Evolutionary conservation across 2,888 invertebrate genomes (phyloP), one percentile per base, ranked within the genome.

Genomic region (Dusona sp.): DNA sequence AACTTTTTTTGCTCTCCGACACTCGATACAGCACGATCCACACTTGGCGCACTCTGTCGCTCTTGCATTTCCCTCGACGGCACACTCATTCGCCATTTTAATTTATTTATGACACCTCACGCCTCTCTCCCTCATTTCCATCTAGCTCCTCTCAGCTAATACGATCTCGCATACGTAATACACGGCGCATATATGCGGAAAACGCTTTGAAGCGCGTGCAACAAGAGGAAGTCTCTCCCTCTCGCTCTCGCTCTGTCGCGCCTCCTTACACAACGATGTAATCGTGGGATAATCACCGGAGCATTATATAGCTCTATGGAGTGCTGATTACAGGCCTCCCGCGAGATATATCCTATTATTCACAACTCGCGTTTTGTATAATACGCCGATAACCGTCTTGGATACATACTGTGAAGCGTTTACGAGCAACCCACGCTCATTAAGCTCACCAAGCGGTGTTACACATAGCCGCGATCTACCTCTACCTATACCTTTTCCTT

Each of bases 231-330:
- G 84, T 79, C 65, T 42, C 89, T 90, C 91, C 91, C 90, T 48
- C 7, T 61, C 61, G 22, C 57, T 25, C 57, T 57, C 57, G 2
- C 25, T 61, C 61, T 61, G 61, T 92, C 92, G 90, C 90, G 91
- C 90, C 90, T 89, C 90, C 90, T 92, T 92, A 90, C 91, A 89
- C 90, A 91, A 91, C 91, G 89, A 84, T 91, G 90, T 92, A 93
- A 93, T 92, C 91, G 91, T 88, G 82, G 90, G 90, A 90, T 92
- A 91, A 92, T 91, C 90, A 85, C 77, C 84, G 87, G 64, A 73
- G 84, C 77, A 79, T 86, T 86, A 74, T 74, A 74, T 72, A 77
- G 54, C 89, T 89, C 88, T 89, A 89, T 88, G 75, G 88, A 77
- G 87, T 72, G 68, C 45, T 88, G 91, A 91, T 91, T 89, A 90